Base-by-base conservation (phyloP, 1,140 invertebrate genomes). In the Cotesia chilonis region DNA sequence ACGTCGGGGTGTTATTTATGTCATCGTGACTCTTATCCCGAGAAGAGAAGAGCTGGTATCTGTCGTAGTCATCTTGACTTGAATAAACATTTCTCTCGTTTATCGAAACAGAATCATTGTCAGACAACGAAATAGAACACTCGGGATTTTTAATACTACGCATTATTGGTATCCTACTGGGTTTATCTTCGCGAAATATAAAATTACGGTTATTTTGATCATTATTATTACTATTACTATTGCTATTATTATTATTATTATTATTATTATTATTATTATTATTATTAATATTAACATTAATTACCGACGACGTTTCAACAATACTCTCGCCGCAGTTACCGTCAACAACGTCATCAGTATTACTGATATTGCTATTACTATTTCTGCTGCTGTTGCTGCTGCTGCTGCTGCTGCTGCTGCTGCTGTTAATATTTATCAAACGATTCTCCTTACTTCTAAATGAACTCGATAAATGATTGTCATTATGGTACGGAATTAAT, bases 141-240 rank as follows among this genome's bases (percentile, higher is more conserved):
- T 85, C 84, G 3, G 68, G 47, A 67, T 81, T 79, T 64, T 84
- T 85, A 4, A 71, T 38, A 9, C 78, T 79, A 47, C 41, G 41
- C 35, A 83, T 74, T 55, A 84, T 67, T 20, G 84, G 84, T 61
- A 85, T 85, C 70, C 75, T 82, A 60, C 84, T 85, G 55, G 84
- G 83, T 51, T 79, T 84, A 10, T 78, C 72, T n/a, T 72, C 65
- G n/a, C 57, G 55, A 37, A 72, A 64, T 68, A 61, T 12, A 59
- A 66, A 71, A 54, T 54, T 72, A 12, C 68, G 67, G 35, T 72
- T 51, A 35, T 17, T n/a, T 12, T 66, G 36, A 70, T 52, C 41
- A 67, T 68, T 28, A 28, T 28, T 28, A 28, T 1, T 28, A 28
- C 2, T 28, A 28, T 1, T 28, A 28, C 2, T 28, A 1, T 2